These are phyloP conservation scores for Chrysodeixis includens DNA, from an alignment of 2,888 invertebrate genomes.

Conservation along the genomic window DNA sequence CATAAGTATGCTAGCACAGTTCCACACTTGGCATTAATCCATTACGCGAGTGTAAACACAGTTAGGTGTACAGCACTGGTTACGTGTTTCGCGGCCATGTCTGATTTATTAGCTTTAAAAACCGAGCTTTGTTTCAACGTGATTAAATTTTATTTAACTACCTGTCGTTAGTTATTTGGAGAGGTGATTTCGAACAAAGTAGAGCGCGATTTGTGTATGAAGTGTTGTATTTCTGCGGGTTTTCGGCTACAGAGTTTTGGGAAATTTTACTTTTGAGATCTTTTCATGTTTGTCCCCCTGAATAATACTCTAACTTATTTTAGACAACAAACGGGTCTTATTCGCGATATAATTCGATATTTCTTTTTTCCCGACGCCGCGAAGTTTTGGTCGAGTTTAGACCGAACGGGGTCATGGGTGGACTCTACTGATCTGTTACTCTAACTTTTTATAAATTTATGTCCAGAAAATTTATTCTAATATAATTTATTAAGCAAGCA, in stretches of 20 bases:
- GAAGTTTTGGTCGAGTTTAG: too few relatives aligned
- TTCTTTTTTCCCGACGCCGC: too few relatives aligned
- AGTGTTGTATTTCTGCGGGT: neutral
- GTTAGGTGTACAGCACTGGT: constrained; percentile 34
- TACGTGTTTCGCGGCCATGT: constrained; percentile 41
- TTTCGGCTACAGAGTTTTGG: neutral
- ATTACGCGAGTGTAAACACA: constrained; percentile 47
- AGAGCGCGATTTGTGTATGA: constrained; percentile 5
- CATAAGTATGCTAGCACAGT: constrained; percentile 42
- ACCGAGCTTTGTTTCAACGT: constrained; percentile 24
- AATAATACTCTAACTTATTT: too few relatives aligned
- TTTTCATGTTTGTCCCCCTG: too few relatives aligned
- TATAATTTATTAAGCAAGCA: too few relatives aligned
- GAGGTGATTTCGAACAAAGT: constrained; percentile 10
- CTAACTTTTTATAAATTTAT: too few relatives aligned
- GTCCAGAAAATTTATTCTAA: too few relatives aligned
- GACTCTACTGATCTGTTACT: too few relatives aligned
- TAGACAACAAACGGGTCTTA: too few relatives aligned
- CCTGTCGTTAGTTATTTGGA: constrained; percentile 10
- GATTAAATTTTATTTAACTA: constrained; percentile 15
- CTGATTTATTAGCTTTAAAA: constrained; percentile 26
- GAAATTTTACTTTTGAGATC: too few relatives aligned
- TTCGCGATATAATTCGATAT: too few relatives aligned
- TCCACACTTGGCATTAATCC: constrained; percentile 58
- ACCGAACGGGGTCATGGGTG: too few relatives aligned